Conservation (phyloP, 2,888 invertebrate species). For the Zygothrica quintamaculata region DNA sequence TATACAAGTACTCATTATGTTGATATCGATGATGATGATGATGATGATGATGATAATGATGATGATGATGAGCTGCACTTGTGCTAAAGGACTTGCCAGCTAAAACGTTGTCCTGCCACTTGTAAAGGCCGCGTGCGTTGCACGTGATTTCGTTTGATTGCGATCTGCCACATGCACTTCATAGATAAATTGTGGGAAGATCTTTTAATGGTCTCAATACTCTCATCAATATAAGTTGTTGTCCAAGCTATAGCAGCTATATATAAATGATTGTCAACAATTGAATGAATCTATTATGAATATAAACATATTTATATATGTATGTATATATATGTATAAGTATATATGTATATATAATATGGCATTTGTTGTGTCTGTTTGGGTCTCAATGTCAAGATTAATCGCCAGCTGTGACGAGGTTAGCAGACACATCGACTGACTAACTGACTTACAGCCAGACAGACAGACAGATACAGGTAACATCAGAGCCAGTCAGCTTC, state of each 20-base stretch:
- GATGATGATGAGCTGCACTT: conserved; percentile 71
- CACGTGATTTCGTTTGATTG: conserved; percentile 73
- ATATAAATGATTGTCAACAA: conserved; percentile 66
- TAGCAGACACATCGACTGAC: conserved; percentile 48
- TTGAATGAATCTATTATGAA: conserved; percentile 39
- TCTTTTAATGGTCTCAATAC: conserved; percentile 35
- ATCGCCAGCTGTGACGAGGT: conserved; percentile 79
- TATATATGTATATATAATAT: conserved; percentile 24
- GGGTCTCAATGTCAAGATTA: conserved; percentile 79
- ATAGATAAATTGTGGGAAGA: conserved; percentile 51
- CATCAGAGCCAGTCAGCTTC: conserved; percentile 55
- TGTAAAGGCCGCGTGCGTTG: conserved; percentile 78
- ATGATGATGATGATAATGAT: conserved; percentile 62
- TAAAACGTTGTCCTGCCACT: conserved; percentile 68
- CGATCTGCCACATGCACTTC: conserved; percentile 62
- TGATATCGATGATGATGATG: conserved; percentile 55
- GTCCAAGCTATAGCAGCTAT: conserved; percentile 30
- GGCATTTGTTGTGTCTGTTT: conserved; percentile 34
- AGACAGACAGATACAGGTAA: conserved; percentile 38
- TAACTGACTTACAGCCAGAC: conserved; percentile 31
- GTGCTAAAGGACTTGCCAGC: conserved; percentile 61
- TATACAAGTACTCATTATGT: conserved; percentile 24
- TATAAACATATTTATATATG: conserved; percentile 11
- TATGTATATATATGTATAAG: too few relatives aligned
- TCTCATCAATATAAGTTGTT: conserved; percentile 24